These are phyloP conservation scores for Zaprionus lineosus DNA, from an alignment of 2,888 invertebrate species.

Conservation along the genomic window DNA sequence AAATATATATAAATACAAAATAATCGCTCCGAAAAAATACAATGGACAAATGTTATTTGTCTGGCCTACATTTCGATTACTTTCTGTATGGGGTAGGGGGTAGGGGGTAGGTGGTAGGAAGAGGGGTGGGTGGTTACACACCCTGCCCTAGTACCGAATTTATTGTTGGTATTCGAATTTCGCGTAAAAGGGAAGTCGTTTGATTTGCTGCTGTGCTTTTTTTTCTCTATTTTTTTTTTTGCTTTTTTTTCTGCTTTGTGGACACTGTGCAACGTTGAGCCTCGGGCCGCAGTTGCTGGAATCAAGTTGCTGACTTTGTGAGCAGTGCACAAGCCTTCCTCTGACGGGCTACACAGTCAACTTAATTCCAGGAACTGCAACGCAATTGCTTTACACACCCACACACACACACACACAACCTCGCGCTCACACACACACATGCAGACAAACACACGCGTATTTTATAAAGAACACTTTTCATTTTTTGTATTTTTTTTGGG, in stretches of 20 bases:
- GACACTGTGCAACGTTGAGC: constrained; percentile 47
- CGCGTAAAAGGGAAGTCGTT: no score
- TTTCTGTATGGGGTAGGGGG: no score
- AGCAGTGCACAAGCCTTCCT: constrained; percentile 78
- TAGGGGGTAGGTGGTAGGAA: no score
- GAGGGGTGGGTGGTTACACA: no score
- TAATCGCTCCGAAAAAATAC: constrained; percentile 32
- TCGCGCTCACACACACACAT: constrained; percentile 23
- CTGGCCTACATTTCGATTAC: constrained; percentile 5
- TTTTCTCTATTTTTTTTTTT: constrained; percentile 14
- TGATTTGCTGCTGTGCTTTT: no score
- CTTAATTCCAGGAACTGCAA: constrained; percentile 83
- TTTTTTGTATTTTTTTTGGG: neutral
- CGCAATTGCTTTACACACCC: constrained; percentile 54
- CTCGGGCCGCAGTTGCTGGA: constrained; percentile 83
- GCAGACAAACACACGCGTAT: constrained; percentile 9
- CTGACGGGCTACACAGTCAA: constrained; percentile 83
- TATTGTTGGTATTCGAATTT: no score
- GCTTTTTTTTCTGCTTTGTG: constrained; percentile 10
- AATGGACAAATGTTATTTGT: constrained; percentile 40
- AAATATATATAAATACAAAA: constrained; percentile 3
- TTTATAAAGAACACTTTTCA: neutral
- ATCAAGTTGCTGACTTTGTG: constrained; percentile 83
- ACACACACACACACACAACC: constrained; percentile 5
- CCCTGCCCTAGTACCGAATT: no score